phyloP scores from a whole-genome alignment of 2,888 invertebrate genomes.

The Biston stratarius region DNA sequence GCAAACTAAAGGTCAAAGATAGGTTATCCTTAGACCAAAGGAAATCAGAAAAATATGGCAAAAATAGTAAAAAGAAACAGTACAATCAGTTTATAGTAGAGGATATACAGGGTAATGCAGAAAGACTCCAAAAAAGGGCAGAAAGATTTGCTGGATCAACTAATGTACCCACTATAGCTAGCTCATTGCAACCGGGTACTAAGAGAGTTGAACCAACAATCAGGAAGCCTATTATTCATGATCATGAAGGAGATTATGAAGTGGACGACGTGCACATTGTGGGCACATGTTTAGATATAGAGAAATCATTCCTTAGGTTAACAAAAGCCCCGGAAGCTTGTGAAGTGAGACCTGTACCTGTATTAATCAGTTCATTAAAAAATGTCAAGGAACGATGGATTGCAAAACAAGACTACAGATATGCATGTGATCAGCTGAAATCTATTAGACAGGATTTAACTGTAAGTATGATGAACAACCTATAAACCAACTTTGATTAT shows the following conservation, averaged over 20 bases:
- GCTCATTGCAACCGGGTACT: conserved; percentile 70
- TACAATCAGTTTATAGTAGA: conserved; percentile 89
- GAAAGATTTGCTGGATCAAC: conserved; percentile 91
- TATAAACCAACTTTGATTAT: not conserved
- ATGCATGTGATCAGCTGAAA: conserved; percentile 99
- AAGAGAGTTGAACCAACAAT: conserved; percentile 65
- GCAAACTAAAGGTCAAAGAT: conserved; percentile 85
- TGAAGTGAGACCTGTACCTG: conserved; percentile 95
- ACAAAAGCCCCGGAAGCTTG: conserved; percentile 98
- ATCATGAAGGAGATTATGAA: conserved; percentile 91
- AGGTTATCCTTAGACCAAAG: conserved; percentile 82
- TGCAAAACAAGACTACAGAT: conserved; percentile 96
- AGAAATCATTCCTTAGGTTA: conserved; percentile 97
- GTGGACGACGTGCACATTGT: conserved; percentile 95
- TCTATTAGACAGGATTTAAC: conserved; percentile 99
- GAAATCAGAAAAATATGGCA: conserved; percentile 79
- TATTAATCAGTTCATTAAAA: conserved; percentile 93
- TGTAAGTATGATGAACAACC: conserved; percentile 85
- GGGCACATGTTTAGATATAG: conserved; percentile 97
- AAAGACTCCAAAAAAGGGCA: conserved; percentile 94
- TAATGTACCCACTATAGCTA: conserved; percentile 81
- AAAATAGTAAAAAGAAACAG: conserved; percentile 85
- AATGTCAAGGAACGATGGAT: conserved; percentile 97
- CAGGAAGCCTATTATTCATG: conserved; percentile 82
- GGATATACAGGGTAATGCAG: conserved; percentile 91